Percentiles rank a stretch among this genome's conserved stretches.
Conservation (phyloP, 2,113 vertebrate species). For the Eudyptes chrysolophus region DNA sequence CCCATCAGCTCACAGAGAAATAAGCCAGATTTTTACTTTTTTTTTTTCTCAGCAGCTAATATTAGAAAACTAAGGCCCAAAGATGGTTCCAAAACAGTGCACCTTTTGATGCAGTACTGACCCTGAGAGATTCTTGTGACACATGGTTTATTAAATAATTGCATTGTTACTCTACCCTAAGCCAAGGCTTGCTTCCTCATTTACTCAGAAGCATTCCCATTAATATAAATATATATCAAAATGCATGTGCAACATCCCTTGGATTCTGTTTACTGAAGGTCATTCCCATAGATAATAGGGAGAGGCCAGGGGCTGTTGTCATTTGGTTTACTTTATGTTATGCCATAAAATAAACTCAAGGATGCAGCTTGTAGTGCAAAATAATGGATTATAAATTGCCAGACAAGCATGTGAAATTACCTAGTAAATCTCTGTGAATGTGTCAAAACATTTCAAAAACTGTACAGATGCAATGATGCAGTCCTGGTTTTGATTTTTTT, state of each 20-base stretch:
- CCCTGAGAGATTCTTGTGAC: neutral
- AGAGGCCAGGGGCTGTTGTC: neutral
- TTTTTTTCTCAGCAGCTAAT: neutral
- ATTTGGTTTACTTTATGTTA: constrained; percentile 21
- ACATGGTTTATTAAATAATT: neutral
- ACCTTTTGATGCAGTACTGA: neutral
- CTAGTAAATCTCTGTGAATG: constrained; percentile 23
- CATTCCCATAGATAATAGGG: constrained; percentile 16
- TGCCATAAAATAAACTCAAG: constrained; percentile 49
- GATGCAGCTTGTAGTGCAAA: constrained; percentile 10
- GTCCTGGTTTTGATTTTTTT: neutral
- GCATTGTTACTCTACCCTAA: neutral
- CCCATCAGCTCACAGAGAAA: neutral
- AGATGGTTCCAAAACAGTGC: neutral
- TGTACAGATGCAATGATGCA: neutral
- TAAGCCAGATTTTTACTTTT: neutral
- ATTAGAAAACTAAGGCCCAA: neutral
- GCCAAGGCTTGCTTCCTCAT: neutral
- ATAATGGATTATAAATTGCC: constrained; percentile 41
- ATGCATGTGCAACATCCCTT: neutral
- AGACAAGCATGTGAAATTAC: constrained; percentile 13
- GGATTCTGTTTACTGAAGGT: constrained; percentile 17
- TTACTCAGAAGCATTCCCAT: neutral
- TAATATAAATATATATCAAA: constrained; percentile 7
- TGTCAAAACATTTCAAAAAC: constrained; percentile 45